A percentile compares a stretch with the other conserved stretches of the same genome.
Evolutionary conservation across 1,140 invertebrate species (phyloP).

Genomic region (Scaptomyza montana): DNA sequence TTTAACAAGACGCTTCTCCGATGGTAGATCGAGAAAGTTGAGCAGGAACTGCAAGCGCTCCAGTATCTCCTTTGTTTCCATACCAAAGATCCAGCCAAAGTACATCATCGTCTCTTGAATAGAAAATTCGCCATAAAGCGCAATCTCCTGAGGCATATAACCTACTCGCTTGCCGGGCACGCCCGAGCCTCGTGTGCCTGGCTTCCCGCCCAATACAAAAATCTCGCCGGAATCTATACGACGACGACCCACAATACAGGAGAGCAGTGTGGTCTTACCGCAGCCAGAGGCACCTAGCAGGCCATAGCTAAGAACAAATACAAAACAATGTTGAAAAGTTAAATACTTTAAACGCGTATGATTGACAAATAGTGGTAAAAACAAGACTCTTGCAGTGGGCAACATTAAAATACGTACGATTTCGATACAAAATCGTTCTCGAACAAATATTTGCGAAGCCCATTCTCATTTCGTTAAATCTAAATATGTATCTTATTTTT

Average conservation of each 20-base stretch:
- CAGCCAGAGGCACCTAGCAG: conserved; percentile 93
- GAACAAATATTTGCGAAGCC: too few relatives aligned
- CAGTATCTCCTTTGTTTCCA: conserved; percentile 91
- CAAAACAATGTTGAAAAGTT: conserved; percentile 6
- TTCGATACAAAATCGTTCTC: too few relatives aligned
- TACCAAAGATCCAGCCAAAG: conserved; percentile 98
- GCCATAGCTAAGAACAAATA: conserved; percentile 87
- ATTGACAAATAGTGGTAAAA: too few relatives aligned
- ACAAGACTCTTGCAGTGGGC: too few relatives aligned
- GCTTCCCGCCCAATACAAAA: conserved; percentile 92
- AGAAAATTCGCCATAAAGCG: conserved; percentile 96
- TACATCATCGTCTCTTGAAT: conserved; percentile 98
- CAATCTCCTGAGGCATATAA: conserved; percentile 95
- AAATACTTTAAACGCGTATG: background rate
- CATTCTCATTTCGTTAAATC: too few relatives aligned
- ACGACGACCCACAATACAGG: conserved; percentile 92
- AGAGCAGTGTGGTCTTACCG: conserved; percentile 92
- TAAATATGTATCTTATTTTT: too few relatives aligned
- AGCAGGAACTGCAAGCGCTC: conserved; percentile 94
- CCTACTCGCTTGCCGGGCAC: conserved; percentile 94
- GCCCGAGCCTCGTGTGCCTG: conserved; percentile 92
- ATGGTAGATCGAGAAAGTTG: conserved; percentile 94
- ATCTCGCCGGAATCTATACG: conserved; percentile 91
- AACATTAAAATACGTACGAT: too few relatives aligned
- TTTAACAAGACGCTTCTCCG: conserved; percentile 92